These are phyloP conservation scores for Fistularia commersonii DNA, from an alignment of 2,797 vertebrate genomes.

Conservation along the genomic window DNA sequence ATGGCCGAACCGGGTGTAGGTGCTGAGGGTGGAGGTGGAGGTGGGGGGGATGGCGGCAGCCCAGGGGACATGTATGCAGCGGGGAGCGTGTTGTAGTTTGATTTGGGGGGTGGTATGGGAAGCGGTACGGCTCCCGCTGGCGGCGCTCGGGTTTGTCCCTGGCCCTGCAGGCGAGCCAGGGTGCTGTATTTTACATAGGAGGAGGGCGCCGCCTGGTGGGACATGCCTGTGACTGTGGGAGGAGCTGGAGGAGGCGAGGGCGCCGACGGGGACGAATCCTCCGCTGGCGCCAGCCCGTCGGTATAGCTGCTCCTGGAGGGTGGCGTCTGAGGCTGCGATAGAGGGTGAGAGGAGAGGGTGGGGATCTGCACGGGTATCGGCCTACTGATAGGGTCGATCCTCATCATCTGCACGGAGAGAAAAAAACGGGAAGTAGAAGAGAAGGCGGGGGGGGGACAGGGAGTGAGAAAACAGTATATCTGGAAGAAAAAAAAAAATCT, in stretches of 20 bases:
- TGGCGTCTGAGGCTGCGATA: constrained; percentile 69
- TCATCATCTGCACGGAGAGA: constrained; percentile 65
- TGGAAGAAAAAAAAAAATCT: constrained; percentile 2
- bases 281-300: constrained; percentile 63
- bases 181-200: constrained; percentile 91
- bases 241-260: constrained; percentile 61
- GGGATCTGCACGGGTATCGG: constrained; percentile 80
- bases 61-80: constrained; percentile 44
- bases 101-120: constrained; percentile 61
- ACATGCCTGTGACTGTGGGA: constrained; percentile 39
- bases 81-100: constrained; percentile 71
- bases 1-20: constrained; percentile 82
- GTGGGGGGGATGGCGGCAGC: constrained; percentile 74
- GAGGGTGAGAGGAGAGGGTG: constrained; percentile 57
- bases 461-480: not conserved
- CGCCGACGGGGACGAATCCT: constrained; percentile 61
- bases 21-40: constrained; percentile 67
- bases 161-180: constrained; percentile 82
- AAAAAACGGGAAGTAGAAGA: not conserved
- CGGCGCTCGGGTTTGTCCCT: constrained; percentile 44
- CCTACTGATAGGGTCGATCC: constrained; percentile 77
- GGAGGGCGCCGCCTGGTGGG: constrained; percentile 57
- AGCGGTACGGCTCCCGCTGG: constrained; percentile 3
- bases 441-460: not conserved
- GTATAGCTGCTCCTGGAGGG: constrained; percentile 76